A percentile compares a stretch with the other conserved stretches of the same genome.
These are phyloP conservation scores for Peromyscus polionotus DNA, from an alignment of 2,113 vertebrate genomes.

Conservation along the genomic window DNA sequence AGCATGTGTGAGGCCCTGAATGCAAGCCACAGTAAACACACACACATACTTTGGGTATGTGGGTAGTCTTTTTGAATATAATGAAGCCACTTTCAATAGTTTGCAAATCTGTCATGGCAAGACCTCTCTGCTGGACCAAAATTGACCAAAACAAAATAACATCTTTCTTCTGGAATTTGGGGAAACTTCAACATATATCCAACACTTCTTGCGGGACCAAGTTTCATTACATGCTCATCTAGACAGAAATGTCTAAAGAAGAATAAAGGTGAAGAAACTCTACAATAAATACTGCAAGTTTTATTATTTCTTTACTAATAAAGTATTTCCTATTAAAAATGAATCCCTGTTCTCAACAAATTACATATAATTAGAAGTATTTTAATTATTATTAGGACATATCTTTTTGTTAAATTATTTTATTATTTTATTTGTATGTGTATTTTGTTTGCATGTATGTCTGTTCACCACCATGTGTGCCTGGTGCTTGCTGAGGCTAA, in stretches of 20 bases:
- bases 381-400: neutral
- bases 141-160: constrained; percentile 62
- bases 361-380: constrained; percentile 17
- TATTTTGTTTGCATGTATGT: neutral
- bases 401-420: neutral
- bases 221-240: constrained; percentile 50
- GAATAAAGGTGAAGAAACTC: neutral
- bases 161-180: constrained; percentile 65
- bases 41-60: neutral
- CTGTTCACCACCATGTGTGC: neutral
- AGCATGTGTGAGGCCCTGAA: neutral
- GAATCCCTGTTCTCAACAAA: constrained; percentile 19
- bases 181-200: constrained; percentile 55
- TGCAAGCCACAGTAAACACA: neutral
- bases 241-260: constrained; percentile 39
- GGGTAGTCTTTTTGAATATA: constrained; percentile 54
- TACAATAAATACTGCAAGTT: constrained; percentile 17
- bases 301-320: constrained; percentile 51
- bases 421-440: neutral
- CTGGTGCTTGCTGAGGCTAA: neutral
- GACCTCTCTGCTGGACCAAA: constrained; percentile 49
- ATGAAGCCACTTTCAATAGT: constrained; percentile 38
- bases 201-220: constrained; percentile 46
- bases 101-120: constrained; percentile 63
- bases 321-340: constrained; percentile 1